Conservation (phyloP, 2,888 invertebrate genomes). For the Drosophila dives region DNA sequence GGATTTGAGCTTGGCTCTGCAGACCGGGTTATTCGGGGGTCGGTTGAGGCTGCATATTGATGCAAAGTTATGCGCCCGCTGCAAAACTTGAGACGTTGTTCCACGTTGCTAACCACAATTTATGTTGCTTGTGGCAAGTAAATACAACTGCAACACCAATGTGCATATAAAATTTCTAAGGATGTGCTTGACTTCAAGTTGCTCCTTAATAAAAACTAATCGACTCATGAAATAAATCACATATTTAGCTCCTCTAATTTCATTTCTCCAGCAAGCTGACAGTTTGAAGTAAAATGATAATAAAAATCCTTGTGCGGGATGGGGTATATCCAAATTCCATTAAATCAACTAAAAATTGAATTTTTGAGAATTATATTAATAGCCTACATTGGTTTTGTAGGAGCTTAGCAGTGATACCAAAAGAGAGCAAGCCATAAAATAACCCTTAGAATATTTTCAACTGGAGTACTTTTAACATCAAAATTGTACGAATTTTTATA, state of each 20-base stretch:
- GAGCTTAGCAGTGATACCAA: neutral
- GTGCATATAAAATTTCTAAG: neutral
- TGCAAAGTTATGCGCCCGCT: slow-evolving; percentile 67
- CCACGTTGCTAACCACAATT: slow-evolving; percentile 63
- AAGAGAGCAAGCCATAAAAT: neutral
- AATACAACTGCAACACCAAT: slow-evolving; percentile 25
- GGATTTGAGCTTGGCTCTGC: slow-evolving; percentile 7
- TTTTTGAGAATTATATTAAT: neutral
- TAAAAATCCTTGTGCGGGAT: neutral
- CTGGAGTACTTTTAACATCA: neutral
- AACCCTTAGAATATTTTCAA: no score
- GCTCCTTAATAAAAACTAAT: neutral
- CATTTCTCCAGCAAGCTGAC: neutral
- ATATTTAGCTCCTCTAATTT: neutral
- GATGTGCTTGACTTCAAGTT: neutral
- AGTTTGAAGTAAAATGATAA: neutral
- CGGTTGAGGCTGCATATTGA: slow-evolving; percentile 62
- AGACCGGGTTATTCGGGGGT: neutral
- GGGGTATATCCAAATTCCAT: neutral
- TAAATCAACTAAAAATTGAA: neutral
- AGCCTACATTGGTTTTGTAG: neutral
- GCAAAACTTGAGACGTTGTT: slow-evolving; percentile 69
- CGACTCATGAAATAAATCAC: neutral
- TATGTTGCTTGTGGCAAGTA: slow-evolving; percentile 62
- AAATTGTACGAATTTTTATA: neutral